Percentiles rank a stretch among this genome's conserved stretches.
These are phyloP conservation scores for Helicorthomorpha holstii DNA, from an alignment of 1,140 invertebrate genomes.

Conservation along the genomic window DNA sequence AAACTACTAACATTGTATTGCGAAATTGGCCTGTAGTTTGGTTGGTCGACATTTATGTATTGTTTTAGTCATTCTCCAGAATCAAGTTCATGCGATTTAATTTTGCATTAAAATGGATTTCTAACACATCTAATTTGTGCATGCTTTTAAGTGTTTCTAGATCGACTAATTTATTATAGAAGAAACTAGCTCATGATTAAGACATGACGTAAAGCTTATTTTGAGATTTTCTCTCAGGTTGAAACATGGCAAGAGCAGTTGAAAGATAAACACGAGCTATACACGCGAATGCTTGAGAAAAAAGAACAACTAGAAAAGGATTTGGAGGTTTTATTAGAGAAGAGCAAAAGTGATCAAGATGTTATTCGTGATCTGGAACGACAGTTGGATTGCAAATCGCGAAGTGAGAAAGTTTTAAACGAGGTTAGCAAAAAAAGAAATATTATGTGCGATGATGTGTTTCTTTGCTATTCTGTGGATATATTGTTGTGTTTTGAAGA, in stretches of 20 bases:
- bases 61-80: too few species aligned
- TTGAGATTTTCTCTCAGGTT: not conserved
- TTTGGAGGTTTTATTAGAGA: conserved; percentile 5
- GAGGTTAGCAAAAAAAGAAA: conserved; percentile 25
- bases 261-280: conserved; percentile 16
- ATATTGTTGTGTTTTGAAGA: too few species aligned
- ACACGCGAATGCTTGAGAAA: conserved; percentile 15
- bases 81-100: too few species aligned
- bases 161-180: too few species aligned
- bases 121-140: not conserved
- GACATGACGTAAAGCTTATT: too few species aligned
- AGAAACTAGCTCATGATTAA: too few species aligned
- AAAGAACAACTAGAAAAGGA: conserved; percentile 17
- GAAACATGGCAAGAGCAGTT: conserved; percentile 18
- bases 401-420: conserved; percentile 29
- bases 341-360: conserved; percentile 45
- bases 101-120: not conserved
- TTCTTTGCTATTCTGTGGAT: too few species aligned
- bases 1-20: too few species aligned
- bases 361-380: conserved; percentile 54
- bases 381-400: conserved; percentile 43
- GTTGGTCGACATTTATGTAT: too few species aligned
- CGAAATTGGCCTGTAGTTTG: too few species aligned
- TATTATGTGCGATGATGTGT: too few species aligned
- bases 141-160: too few species aligned